Evolutionary conservation across 2,113 vertebrate species (phyloP), one percentile per base, ranked within the genome.

Genomic region (Bubo blakistoni): DNA sequence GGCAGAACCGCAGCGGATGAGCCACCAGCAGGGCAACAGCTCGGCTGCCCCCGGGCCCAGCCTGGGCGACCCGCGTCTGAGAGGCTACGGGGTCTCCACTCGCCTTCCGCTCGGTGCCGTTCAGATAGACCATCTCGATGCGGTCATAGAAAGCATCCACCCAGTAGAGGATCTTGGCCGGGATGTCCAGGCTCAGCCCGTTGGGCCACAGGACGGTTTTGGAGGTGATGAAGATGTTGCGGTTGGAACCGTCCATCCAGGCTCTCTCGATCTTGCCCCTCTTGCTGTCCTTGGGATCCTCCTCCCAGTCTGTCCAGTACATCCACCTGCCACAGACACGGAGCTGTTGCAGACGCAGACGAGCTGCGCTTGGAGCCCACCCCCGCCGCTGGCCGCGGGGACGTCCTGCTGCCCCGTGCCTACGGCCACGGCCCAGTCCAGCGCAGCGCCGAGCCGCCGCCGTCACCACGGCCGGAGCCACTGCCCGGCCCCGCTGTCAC

Each of bases 261-360:
- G 99, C 99, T 91, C 98, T 98, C 96, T 99, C 99, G 2, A 99
- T 99, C 97, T 99, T 99, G 46, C 99, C 99, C 86, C 99, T 98
- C 95, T 99, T 99, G 97, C 99, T 99, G 71, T 99, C 99, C 70
- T 99, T 99, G 21, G 99, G 99, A 95, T 99, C 99, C 88, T 99
- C 99, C 93, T 99, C 99, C 99, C 99, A 99, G 98, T 99, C 99
- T 0, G 99, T 99, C 99, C 99, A 99, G 97, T 99, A 99, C 99
- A 99, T 99, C 99, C 99, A 99, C 86, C 99, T 99, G 97, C 47
- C 90, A 66, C 5, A 4, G 71, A 80, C 15, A 26, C 10, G 0
- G 6, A 26, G 55, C 46, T 29, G 76, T 78, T 38, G 90, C 32
- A 2, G 69, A 30, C 0, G 9, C 22, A 55, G n/a, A 22, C 0